phyloP scores from a whole-genome alignment of 2,797 vertebrate genomes.

The Miichthys miiuy region DNA sequence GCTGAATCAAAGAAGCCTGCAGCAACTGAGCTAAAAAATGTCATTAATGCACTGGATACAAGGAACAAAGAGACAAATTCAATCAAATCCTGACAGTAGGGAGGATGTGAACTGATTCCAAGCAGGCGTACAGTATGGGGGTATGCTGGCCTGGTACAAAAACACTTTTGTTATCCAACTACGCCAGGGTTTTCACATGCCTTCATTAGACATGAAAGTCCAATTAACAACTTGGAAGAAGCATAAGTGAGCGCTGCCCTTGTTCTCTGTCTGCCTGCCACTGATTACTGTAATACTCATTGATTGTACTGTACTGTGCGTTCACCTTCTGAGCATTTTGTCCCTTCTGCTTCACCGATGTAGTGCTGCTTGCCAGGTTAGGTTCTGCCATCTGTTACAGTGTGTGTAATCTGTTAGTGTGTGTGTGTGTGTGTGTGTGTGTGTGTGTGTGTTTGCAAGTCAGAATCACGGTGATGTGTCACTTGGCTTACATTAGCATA shows the following conservation, averaged over 20 bases:
- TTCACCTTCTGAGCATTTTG: slow-evolving; percentile 56
- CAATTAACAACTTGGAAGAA: slow-evolving; percentile 12
- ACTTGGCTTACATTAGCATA: slow-evolving; percentile 47
- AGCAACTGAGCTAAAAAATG: slow-evolving; percentile 12
- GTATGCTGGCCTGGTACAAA: not conserved
- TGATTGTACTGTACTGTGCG: slow-evolving; percentile 44
- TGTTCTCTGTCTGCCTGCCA: slow-evolving; percentile 4
- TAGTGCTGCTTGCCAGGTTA: slow-evolving; percentile 56
- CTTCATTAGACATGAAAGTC: not conserved
- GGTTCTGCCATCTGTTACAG: slow-evolving; percentile 65
- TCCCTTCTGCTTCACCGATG: slow-evolving; percentile 51
- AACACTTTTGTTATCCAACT: not conserved
- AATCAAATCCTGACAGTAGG: not conserved
- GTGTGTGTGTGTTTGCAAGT: slow-evolving; percentile 33
- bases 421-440: slow-evolving; percentile 27
- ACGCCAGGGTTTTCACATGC: not conserved
- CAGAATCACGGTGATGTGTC: slow-evolving; percentile 55
- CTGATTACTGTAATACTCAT: slow-evolving; percentile 40
- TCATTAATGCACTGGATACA: slow-evolving; percentile 20
- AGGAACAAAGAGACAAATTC: slow-evolving; percentile 13
- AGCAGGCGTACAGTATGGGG: not conserved
- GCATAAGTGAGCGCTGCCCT: not conserved
- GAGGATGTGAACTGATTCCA: slow-evolving; percentile 25
- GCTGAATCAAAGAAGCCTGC: slow-evolving; percentile 16
- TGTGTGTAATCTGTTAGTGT: slow-evolving; percentile 43